These are phyloP conservation scores for Zosterops japonicus DNA, from an alignment of 2,113 vertebrate species.

Conservation along the genomic window DNA sequence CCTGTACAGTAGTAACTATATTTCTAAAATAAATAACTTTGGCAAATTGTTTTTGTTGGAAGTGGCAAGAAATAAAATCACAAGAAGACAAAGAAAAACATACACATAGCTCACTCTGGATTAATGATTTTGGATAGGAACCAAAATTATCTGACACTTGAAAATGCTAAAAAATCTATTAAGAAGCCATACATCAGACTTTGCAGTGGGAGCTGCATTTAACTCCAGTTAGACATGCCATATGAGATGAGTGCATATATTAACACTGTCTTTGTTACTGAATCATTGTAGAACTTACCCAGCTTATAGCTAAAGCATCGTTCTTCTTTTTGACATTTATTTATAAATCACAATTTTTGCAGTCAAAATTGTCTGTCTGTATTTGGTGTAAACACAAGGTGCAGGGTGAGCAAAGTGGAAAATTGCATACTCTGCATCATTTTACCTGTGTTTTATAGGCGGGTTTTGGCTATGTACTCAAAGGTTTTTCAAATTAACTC, in stretches of 20 bases:
- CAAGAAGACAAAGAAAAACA: neutral
- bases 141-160: slow-evolving; percentile 4
- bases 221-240: neutral
- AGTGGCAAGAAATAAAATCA: neutral
- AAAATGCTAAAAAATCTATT: neutral
- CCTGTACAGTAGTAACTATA: neutral
- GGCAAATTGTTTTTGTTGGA: neutral
- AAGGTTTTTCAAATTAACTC: slow-evolving; percentile 3
- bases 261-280: neutral
- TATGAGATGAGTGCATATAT: neutral
- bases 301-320: neutral
- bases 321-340: neutral
- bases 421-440: neutral
- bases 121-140: slow-evolving; percentile 9
- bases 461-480: neutral
- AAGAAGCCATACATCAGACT: neutral
- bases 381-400: neutral
- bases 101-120: neutral
- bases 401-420: neutral
- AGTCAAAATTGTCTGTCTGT: neutral
- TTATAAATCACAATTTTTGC: neutral
- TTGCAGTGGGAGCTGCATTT: neutral
- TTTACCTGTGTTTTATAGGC: neutral
- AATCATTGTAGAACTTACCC: neutral
- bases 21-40: neutral